These are phyloP conservation scores for Polietes domitor DNA, from an alignment of 2,888 invertebrate genomes.

Conservation along the genomic window DNA sequence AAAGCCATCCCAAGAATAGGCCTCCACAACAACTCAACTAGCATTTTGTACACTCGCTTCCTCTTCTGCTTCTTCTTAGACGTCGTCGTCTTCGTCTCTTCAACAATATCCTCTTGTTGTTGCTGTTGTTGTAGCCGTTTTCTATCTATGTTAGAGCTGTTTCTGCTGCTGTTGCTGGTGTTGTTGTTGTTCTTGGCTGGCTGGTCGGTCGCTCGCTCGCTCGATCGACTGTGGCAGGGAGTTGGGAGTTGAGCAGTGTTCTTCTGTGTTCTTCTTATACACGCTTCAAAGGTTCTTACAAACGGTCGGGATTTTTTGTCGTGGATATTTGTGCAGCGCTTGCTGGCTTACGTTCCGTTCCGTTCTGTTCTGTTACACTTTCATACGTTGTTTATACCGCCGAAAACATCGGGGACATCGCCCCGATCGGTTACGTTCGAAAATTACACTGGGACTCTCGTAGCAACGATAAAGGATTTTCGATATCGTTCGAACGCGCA, in stretches of 20 bases:
- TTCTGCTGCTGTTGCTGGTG: neutral
- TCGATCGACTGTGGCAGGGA: conserved; percentile 52
- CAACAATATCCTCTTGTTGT: conserved; percentile 8
- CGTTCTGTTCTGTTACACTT: neutral
- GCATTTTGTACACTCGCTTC: conserved; percentile 52
- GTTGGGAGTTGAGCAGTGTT: conserved; percentile 58
- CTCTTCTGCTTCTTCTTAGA: conserved; percentile 56
- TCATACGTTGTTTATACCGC: neutral
- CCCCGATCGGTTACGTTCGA: neutral
- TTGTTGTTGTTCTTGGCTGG: conserved; percentile 15
- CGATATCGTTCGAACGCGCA: neutral
- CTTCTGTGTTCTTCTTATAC: conserved; percentile 62
- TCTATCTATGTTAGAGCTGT: conserved; percentile 36
- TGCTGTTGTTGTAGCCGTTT: conserved; percentile 27
- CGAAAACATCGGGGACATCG: conserved; percentile 10
- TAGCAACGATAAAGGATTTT: conserved; percentile 19
- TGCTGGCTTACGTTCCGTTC: neutral
- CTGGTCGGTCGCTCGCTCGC: conserved; percentile 44
- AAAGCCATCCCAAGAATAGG: conserved; percentile 67
- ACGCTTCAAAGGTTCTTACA: conserved; percentile 66
- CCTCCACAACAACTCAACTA: conserved; percentile 52
- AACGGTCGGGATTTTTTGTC: conserved; percentile 67
- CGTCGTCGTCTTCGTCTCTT: no score
- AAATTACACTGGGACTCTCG: no score
- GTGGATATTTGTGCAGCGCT: conserved; percentile 66